Percentiles rank a stretch among this genome's conserved stretches.
These are phyloP conservation scores for Aplysia californica DNA, from an alignment of 1,140 invertebrate genomes.

Conservation along the genomic window DNA sequence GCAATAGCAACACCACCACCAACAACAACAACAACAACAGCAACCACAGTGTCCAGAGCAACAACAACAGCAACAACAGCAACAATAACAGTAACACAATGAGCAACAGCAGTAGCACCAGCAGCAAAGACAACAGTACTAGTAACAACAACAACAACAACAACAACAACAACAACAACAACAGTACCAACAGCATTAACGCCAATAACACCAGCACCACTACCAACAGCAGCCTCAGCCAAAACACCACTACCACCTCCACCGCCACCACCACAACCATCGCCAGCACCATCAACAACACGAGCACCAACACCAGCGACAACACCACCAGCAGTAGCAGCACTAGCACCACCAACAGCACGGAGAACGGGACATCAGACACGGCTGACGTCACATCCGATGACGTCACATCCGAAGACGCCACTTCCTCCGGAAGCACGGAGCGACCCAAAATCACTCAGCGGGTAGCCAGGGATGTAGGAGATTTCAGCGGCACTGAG, in stretches of 20 bases:
- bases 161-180: background rate
- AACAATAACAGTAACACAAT: too few species aligned
- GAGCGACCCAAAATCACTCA: too few species aligned
- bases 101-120: too few species aligned
- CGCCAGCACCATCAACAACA: background rate
- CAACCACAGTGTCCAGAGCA: too few species aligned
- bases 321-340: background rate
- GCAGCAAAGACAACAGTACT: background rate
- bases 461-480: too few species aligned
- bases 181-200: background rate
- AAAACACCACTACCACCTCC: background rate
- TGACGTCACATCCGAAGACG: too few species aligned
- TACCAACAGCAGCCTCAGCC: background rate
- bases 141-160: background rate
- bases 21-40: too few species aligned
- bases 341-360: background rate
- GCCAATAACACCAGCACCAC: background rate
- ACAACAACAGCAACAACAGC: too few species aligned
- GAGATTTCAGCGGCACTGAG: too few species aligned
- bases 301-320: background rate
- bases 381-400: background rate
- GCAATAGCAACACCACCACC: too few species aligned
- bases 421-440: background rate
- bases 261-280: background rate
- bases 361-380: background rate